Base-by-base conservation (phyloP, 2,888 invertebrate genomes). In the Aspidiotus rigidus region DNA sequence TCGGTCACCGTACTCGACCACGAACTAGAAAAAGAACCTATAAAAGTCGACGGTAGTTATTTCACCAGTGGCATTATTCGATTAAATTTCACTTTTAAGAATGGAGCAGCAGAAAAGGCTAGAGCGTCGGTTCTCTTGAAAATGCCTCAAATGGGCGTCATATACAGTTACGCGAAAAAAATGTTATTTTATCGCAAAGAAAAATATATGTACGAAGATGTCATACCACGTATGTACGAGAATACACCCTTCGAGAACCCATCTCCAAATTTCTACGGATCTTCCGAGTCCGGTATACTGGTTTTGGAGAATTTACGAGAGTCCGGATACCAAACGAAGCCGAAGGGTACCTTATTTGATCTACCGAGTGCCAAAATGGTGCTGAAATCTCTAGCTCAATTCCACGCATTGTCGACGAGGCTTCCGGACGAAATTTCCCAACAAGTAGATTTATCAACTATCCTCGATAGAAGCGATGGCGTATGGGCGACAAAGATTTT, bases 101-200 rank as follows among this genome's bases (percentile, higher is more conserved):
- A 28, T 28, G 28, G 5, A 28, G 28, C 28, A 28, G 1, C 28
- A 28, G 28, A 28, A 28, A 28, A 3, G 28, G 28, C 28, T 28
- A 28, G 28, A 28, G 28, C 28, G 28, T 28, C 28, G 28, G 28
- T 28, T 28, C 28, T 28, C 5, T 5, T 28, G 28, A 28, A 28
- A 28, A 28, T 28, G 5, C 28, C 28, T 28, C 28, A 28, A 28
- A 28, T 28, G 28, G 28, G 28, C 28, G 28, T 28, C 28, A 28
- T 28, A 28, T 28, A 28, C 28, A 5, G 28, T 28, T 28, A 28
- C 28, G 28, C 53, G 53, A 5, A 15, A 15, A 15, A n/a, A 28
- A 28, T 28, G 28, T 28, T 28, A 28, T 28, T 57, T 57, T 57
- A 57, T 16, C 10, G 10, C 57, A 57, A 57, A 57, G 57, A 57